These are phyloP conservation scores for Diadophis punctatus DNA, from an alignment of 2,113 vertebrate genomes.

Conservation along the genomic window DNA sequence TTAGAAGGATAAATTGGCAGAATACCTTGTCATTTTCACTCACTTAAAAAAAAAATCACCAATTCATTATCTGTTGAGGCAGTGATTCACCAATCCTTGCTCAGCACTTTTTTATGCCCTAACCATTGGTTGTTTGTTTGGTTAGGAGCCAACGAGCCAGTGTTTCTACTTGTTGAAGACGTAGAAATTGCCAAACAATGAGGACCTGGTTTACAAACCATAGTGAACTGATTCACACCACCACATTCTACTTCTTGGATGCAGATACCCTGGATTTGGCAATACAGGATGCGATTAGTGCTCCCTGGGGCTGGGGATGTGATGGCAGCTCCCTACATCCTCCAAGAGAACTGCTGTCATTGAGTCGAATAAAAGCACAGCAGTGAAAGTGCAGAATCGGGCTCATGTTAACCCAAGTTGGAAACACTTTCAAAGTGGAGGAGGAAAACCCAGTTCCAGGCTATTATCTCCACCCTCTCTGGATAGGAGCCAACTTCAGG, in stretches of 20 bases:
- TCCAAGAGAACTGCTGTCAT: neutral
- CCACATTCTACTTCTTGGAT: neutral
- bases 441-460: neutral
- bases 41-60: neutral
- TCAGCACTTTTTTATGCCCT: neutral
- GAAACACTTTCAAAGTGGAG: neutral
- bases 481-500: neutral
- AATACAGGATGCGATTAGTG: neutral
- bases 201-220: neutral
- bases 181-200: neutral
- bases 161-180: neutral
- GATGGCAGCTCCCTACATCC: neutral
- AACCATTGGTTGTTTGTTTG: neutral
- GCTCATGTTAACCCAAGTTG: neutral
- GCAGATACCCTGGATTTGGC: neutral
- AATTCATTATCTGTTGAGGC: neutral
- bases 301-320: neutral
- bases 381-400: neutral
- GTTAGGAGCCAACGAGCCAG: neutral
- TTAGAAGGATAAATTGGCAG: neutral
- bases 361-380: neutral
- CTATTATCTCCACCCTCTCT: neutral
- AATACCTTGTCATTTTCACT: neutral
- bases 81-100: neutral
- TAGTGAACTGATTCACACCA: neutral